Evolutionary conservation across 2,888 invertebrate species (phyloP).

Genomic region (Bruchidius siliquastri): DNA sequence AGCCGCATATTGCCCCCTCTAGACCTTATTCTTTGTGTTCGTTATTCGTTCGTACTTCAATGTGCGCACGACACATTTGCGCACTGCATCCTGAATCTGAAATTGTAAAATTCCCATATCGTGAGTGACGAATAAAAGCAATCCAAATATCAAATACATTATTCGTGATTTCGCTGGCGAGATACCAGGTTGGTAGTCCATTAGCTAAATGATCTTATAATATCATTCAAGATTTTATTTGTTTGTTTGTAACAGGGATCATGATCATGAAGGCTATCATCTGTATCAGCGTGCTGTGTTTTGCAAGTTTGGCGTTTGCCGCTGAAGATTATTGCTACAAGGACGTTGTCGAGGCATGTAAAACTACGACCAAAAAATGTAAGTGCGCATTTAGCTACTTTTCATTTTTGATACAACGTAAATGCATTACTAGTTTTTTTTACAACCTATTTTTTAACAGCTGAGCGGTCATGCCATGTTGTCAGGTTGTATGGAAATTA

Average conservation of each 20-base stretch:
- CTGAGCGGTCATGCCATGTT: not conserved
- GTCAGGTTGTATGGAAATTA: not conserved
- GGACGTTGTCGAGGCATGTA: constrained; percentile 53
- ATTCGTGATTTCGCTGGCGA: constrained; percentile 49
- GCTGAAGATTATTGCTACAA: constrained; percentile 58
- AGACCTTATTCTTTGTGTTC: constrained; percentile 25
- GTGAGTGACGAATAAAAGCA: not conserved
- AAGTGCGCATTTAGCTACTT: constrained; percentile 22
- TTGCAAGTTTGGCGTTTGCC: constrained; percentile 41
- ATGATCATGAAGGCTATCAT: constrained; percentile 60
- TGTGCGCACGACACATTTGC: constrained; percentile 21
- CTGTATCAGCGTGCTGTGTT: constrained; percentile 48
- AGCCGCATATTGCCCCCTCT: not conserved
- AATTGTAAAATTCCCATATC: constrained; percentile 2
- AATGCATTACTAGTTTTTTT: not conserved
- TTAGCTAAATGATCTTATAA: not conserved
- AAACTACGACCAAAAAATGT: constrained; percentile 42
- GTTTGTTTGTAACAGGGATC: constrained; percentile 42
- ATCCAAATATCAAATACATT: constrained; percentile 19
- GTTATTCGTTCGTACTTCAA: constrained; percentile 12
- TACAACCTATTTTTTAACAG: not conserved
- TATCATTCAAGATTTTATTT: constrained; percentile 21
- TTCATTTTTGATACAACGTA: not conserved
- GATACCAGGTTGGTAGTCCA: constrained; percentile 43
- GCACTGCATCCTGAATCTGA: constrained; percentile 11